phyloP scores from a whole-genome alignment of 2,797 vertebrate species.

The Distichodus sexfasciatus region DNA sequence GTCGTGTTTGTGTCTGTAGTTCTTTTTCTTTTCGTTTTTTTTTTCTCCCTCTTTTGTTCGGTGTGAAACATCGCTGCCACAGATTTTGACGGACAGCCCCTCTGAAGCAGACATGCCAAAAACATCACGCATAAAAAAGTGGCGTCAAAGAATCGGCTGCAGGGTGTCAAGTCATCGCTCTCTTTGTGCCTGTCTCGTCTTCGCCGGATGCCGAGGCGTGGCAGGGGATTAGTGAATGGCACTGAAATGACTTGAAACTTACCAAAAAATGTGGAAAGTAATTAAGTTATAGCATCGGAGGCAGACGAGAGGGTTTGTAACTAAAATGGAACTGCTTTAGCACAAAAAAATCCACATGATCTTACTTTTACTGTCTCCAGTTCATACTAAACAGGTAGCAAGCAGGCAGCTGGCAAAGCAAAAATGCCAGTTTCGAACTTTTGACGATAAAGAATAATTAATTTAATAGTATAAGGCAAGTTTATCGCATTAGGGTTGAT shows the following conservation, averaged over 20 bases:
- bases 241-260: slow-evolving; percentile 22
- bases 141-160: slow-evolving; percentile 22
- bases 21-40: too few species aligned
- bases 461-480: too few species aligned
- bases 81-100: slow-evolving; percentile 25
- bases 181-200: slow-evolving; percentile 18
- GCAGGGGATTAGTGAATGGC: slow-evolving; percentile 12
- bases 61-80: background rate
- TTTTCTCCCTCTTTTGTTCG: background rate
- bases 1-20: slow-evolving; percentile 1
- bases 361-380: too few species aligned
- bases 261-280: background rate
- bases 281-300: too few species aligned
- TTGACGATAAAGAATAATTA: too few species aligned
- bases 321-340: too few species aligned
- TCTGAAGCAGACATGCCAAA: slow-evolving; percentile 28
- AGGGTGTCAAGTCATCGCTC: slow-evolving; percentile 20
- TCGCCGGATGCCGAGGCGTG: background rate
- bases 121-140: background rate
- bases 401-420: too few species aligned
- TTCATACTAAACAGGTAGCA: too few species aligned
- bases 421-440: too few species aligned
- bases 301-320: too few species aligned
- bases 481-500: too few species aligned
- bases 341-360: too few species aligned